Percentiles rank a stretch among this genome's conserved stretches.
Evolutionary conservation across 2,113 vertebrate genomes (phyloP).

Genomic region (Jacana jacana): DNA sequence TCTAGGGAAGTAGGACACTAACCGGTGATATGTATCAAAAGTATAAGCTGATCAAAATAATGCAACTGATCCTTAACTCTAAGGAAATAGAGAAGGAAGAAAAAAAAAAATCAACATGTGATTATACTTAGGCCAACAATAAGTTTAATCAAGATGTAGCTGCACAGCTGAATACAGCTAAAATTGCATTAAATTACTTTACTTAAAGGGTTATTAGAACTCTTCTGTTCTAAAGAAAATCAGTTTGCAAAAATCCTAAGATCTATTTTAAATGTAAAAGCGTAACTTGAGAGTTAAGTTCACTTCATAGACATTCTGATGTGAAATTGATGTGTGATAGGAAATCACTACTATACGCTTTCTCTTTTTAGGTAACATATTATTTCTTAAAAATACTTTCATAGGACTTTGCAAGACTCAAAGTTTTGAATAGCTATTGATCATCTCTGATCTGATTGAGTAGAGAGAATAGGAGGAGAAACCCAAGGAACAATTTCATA

Average conservation of each 20-base stretch:
- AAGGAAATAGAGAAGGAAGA: background rate
- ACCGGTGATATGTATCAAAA: background rate
- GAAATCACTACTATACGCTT: background rate
- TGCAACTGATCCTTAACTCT: background rate
- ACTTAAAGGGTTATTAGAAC: background rate
- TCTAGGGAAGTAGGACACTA: background rate
- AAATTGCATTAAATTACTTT: constrained; percentile 45
- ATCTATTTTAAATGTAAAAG: background rate
- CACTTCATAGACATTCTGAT: background rate
- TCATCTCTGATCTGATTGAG: background rate
- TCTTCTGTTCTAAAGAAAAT: constrained; percentile 3
- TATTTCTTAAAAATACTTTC: background rate
- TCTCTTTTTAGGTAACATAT: background rate
- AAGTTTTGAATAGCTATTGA: background rate
- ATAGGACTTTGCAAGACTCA: background rate
- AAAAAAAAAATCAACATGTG: background rate
- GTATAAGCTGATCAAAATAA: background rate
- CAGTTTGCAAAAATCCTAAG: background rate
- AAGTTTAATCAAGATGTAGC: constrained; percentile 46
- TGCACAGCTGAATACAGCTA: background rate
- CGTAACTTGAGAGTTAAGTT: background rate
- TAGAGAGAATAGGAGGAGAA: background rate
- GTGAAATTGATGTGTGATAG: background rate
- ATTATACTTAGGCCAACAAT: constrained; percentile 22
- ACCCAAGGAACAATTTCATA: background rate